A percentile compares a stretch with the other conserved stretches of the same genome.
Conservation (phyloP, 2,888 invertebrate species). For the Amblyjoppa proteus region DNA sequence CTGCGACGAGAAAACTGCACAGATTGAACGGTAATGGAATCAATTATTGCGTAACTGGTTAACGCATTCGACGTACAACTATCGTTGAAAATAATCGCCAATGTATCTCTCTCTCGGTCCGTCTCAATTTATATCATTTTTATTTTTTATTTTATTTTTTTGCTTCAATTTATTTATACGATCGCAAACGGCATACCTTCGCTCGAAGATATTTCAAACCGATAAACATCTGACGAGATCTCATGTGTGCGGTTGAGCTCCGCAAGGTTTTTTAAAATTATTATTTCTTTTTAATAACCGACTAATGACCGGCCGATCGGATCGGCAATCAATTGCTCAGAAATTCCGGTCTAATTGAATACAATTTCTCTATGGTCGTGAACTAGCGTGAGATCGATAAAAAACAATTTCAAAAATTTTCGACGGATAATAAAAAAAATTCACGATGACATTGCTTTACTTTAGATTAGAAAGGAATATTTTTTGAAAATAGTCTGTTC, state of each 20-base stretch:
- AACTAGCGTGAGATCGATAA: background rate
- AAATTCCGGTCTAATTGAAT: background rate
- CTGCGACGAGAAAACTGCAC: constrained; percentile 14
- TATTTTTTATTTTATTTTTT: constrained; percentile 4
- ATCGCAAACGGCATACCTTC: background rate
- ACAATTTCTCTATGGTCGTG: background rate
- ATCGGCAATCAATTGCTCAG: constrained; percentile 20
- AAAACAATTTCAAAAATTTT: background rate
- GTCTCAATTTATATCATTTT: constrained; percentile 35
- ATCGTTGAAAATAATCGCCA: constrained; percentile 49
- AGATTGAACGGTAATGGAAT: constrained; percentile 55
- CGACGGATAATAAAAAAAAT: background rate
- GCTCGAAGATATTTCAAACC: background rate
- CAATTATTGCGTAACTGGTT: constrained; percentile 64
- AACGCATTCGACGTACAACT: constrained; percentile 39
- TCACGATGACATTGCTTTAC: background rate
- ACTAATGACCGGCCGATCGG: constrained; percentile 19
- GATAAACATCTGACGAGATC: background rate
- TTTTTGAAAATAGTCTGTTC: too few relatives aligned
- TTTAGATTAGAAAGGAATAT: background rate
- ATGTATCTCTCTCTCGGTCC: constrained; percentile 20
- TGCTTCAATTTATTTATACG: constrained; percentile 27
- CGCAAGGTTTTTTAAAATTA: background rate
- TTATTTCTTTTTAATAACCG: constrained; percentile 11
- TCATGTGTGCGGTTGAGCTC: background rate